Evolutionary conservation across 2,113 vertebrate species (phyloP), one percentile per base, ranked within the genome.

Genomic region (Cromileptes altivelis): DNA sequence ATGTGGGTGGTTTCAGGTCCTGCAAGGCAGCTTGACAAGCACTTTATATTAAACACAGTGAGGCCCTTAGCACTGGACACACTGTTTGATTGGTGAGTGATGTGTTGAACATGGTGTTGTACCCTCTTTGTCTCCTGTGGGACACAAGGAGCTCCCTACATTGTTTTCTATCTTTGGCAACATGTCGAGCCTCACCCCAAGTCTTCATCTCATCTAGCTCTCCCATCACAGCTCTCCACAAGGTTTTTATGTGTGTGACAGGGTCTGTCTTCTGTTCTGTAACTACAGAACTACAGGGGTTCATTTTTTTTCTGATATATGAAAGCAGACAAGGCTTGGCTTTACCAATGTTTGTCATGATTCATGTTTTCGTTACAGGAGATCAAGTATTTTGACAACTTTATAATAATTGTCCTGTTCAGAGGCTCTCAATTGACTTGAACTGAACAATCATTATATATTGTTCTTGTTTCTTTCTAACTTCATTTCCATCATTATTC

Each of bases 401-500:
- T 45, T 45, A 12, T 45, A 12, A 45, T 45, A 12, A 45, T 45
- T 45, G 42, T 45, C 42, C 42, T 9, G 42, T 45, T 45, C 42
- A 45, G 42, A 45, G 42, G 42, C 42, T 45, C 42, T 12, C 42
- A 12, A 19, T 10, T 8, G 52, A 57, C 25, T 21, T 7, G 19
- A 55, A 17, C 33, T 40, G 52, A 70, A 10, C 67, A n/a, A 19
- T 49, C 47, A 37, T 37, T 37, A 37, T 40, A 2, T 27, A 23
- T 64, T 10, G 4, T 67, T 58, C 40, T 37, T 15, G 61, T 55
- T 21, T 33, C 10, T n/a, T 65, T 75, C 1, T 37, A 1, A 23
- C 62, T 52, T 81, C 80, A 75, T 64, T 57, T 80, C 25, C 75
- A 68, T 72, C 23, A 3, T 56, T 45, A 21, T 71, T 67, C 75